Evolutionary conservation across 2,113 vertebrate species (phyloP).

Genomic region (Neogobius melanostomus): DNA sequence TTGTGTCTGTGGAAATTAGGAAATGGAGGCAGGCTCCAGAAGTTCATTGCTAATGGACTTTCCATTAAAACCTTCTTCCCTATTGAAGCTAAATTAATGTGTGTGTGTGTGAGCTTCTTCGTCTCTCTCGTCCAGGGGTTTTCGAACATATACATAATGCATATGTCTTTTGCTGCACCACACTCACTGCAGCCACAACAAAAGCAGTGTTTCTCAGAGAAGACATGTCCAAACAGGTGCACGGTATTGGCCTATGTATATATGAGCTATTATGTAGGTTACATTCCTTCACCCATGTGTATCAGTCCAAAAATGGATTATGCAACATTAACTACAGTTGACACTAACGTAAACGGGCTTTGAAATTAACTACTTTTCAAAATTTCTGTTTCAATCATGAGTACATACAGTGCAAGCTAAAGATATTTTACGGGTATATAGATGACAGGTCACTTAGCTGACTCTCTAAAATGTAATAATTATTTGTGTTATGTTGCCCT

Average conservation of each 20-base stretch:
- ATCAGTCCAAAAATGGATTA: not conserved
- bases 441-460: too few species aligned
- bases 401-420: too few species aligned
- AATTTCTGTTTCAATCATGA: too few species aligned
- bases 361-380: too few species aligned
- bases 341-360: not conserved
- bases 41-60: too few species aligned
- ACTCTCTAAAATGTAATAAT: too few species aligned
- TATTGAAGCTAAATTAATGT: too few species aligned
- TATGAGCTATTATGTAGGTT: not conserved
- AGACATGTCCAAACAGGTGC: not conserved
- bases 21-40: too few species aligned
- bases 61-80: too few species aligned
- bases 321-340: not conserved
- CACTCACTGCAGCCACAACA: constrained; percentile 1
- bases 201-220: not conserved
- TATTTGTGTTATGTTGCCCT: not conserved
- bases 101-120: too few species aligned
- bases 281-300: not conserved
- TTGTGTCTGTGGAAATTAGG: too few species aligned
- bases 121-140: not conserved
- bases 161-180: not conserved
- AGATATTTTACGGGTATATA: too few species aligned
- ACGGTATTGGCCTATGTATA: not conserved
- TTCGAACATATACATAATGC: not conserved